A percentile compares a stretch with the other conserved stretches of the same genome.
Conservation (phyloP, 2,797 vertebrate species). For the Apogon talboti region DNA sequence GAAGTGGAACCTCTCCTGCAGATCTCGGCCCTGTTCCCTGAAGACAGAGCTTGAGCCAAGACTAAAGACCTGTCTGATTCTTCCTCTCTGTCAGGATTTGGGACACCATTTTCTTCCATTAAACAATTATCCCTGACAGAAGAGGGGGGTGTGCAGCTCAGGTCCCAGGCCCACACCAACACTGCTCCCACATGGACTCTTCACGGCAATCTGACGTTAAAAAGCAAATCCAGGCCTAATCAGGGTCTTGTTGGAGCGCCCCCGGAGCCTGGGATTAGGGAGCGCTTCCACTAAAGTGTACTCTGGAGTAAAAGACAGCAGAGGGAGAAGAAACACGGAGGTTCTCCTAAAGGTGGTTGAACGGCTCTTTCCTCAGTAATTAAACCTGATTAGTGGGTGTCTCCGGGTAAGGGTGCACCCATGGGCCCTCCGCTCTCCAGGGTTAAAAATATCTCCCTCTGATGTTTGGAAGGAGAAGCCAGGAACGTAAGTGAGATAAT, state of each 20-base stretch:
- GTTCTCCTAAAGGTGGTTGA: constrained; percentile 45
- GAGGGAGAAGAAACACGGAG: too few species aligned
- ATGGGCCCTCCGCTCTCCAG: constrained; percentile 30
- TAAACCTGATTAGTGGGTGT: constrained; percentile 56
- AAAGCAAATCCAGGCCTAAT: constrained; percentile 65
- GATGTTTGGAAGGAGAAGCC: too few species aligned
- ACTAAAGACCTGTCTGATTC: constrained; percentile 53
- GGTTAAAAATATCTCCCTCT: neutral
- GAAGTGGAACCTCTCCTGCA: constrained; percentile 17
- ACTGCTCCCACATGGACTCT: constrained; percentile 55
- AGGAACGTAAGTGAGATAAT: too few species aligned
- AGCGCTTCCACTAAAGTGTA: constrained; percentile 59
- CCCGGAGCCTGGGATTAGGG: constrained; percentile 54
- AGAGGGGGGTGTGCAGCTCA: constrained; percentile 30
- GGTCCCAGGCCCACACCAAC: constrained; percentile 23
- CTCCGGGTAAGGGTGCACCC: constrained; percentile 47
- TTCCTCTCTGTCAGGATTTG: constrained; percentile 49
- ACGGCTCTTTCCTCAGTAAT: constrained; percentile 49
- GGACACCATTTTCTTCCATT: constrained; percentile 53
- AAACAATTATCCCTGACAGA: constrained; percentile 60
- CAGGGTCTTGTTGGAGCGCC: constrained; percentile 64
- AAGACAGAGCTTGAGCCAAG: constrained; percentile 44
- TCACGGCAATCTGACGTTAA: constrained; percentile 64
- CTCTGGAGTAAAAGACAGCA: constrained; percentile 50
- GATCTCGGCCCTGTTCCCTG: constrained; percentile 15